Base-by-base conservation (phyloP, 1,140 invertebrate genomes). In the Hypothenemus hampei region DNA sequence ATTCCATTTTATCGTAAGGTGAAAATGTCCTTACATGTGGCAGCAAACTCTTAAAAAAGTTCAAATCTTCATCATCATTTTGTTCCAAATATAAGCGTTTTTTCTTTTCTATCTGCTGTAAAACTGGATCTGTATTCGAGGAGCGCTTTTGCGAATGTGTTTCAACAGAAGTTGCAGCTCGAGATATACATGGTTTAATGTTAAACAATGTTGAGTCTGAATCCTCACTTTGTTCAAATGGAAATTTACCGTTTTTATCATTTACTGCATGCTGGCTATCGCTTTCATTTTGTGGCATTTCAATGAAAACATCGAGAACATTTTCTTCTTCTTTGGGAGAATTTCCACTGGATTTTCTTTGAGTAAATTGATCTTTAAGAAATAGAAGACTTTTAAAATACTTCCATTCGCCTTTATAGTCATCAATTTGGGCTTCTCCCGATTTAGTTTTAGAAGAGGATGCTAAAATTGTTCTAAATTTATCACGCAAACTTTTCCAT, bases 401-500 rank as follows among this genome's bases (percentile, higher is more conserved):
- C 26, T 20, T 13, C 58, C 58, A 60, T 45, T 45, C 22, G 6
- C 18, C 23, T 15, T 13, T 23, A 6, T 46, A 41, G 11, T 24
- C 31, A 36, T 4, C 11, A 6, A 15, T 11, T 43, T n/a, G 31
- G n/a, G 21, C 41, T 47, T 60, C 49, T 40, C 49, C 55, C 4
- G 53, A 56, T 39, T 49, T 26, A 10, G 26, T 21, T 43, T 40
- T 33, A 7, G 43, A 31, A 11, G 44, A 41, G 63, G 73, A 74
- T 3, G 69, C 48, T 4, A 69, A 65, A 59, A 73, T 72, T 33
- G 70, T 73, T 24, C 73, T 58, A 1, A 73, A 73, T 66, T 71
- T 72, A 37, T 76, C 74, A 43, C 74, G 55, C 43, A 75, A 65
- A 48, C 74, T 72, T 47, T 76, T 75, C 72, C 73, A 76, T 65